These are phyloP conservation scores for Drosophila prolongata DNA, from an alignment of 2,888 invertebrate species.

Conservation along the genomic window DNA sequence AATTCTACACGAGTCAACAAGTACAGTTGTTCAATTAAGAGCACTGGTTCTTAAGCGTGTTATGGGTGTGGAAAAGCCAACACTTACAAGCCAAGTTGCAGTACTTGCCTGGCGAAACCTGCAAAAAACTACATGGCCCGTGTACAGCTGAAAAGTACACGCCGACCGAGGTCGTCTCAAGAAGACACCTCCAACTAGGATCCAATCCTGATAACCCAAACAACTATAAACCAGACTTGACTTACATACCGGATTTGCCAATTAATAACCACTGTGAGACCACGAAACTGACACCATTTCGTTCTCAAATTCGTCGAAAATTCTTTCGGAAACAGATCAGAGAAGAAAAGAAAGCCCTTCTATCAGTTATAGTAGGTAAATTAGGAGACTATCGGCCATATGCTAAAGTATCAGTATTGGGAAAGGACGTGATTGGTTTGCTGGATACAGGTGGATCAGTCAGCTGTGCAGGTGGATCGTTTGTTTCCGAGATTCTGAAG, in stretches of 20 bases:
- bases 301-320: constrained; percentile 1
- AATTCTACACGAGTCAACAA: too few relatives aligned
- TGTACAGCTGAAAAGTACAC: neutral
- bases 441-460: neutral
- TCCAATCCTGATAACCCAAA: neutral
- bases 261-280: neutral
- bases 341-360: neutral
- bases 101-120: neutral
- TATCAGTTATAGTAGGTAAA: neutral
- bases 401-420: neutral
- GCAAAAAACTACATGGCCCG: neutral
- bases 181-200: neutral
- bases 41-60: neutral
- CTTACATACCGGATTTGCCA: neutral
- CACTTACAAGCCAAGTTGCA: neutral
- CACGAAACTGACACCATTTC: neutral
- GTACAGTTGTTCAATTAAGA: neutral
- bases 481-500: neutral
- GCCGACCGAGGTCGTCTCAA: neutral
- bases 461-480: neutral
- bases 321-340: neutral
- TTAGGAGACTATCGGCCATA: neutral
- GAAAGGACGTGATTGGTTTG: constrained; percentile 1
- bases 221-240: neutral
- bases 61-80: neutral